phyloP scores from a whole-genome alignment of 2,888 invertebrate genomes.

The Beris chalybata region DNA sequence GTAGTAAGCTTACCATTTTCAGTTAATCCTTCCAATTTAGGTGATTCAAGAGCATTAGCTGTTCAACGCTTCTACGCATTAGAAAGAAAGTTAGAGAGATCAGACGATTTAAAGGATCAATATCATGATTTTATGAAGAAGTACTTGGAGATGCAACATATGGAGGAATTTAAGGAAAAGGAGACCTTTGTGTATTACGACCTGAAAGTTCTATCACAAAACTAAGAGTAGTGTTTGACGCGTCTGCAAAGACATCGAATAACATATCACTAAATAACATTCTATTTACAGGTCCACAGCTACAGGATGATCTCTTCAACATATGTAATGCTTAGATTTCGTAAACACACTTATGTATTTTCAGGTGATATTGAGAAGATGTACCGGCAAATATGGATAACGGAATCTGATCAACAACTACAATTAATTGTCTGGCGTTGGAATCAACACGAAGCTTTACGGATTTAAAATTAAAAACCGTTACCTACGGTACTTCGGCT shows the following conservation, averaged over 20 bases:
- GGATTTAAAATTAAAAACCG: too few relatives aligned
- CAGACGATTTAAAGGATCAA: too few relatives aligned
- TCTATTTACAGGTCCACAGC: not conserved
- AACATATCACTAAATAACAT: not conserved
- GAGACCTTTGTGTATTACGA: not conserved
- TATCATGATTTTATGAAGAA: not conserved
- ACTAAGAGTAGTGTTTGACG: too few relatives aligned
- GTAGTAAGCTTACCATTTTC: too few relatives aligned
- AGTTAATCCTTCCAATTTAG: too few relatives aligned
- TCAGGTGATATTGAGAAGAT: constrained; percentile 4
- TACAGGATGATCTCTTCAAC: constrained; percentile 6
- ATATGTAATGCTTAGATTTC: not conserved
- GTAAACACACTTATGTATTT: not conserved
- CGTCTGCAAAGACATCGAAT: not conserved
- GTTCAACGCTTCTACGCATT: too few relatives aligned
- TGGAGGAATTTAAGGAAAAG: not conserved
- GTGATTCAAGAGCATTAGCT: too few relatives aligned
- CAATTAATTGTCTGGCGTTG: constrained; percentile 46
- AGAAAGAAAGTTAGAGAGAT: too few relatives aligned
- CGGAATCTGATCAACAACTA: not conserved
- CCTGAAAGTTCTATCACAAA: not conserved
- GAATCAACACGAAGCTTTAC: too few relatives aligned
- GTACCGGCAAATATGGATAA: not conserved
- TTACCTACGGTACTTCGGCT: constrained; percentile 8
- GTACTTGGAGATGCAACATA: not conserved